Percentiles rank a stretch among this genome's conserved stretches.
These are phyloP conservation scores for Antigone vipio DNA, from an alignment of 2,113 vertebrate species.

Conservation along the genomic window DNA sequence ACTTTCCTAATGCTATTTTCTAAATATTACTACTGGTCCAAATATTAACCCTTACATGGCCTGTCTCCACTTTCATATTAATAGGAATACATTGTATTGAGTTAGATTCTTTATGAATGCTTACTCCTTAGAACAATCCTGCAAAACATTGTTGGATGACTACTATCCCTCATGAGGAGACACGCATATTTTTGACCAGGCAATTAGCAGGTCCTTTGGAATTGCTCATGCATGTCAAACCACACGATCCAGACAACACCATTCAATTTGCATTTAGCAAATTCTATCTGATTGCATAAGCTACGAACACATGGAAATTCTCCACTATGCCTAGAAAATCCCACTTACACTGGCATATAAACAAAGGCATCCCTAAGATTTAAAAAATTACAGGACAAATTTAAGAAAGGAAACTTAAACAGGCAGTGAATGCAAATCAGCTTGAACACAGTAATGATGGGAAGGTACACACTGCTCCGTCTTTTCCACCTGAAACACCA, in stretches of 20 bases:
- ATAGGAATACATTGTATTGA: background rate
- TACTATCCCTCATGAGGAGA: background rate
- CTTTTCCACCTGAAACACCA: background rate
- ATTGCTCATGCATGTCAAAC: background rate
- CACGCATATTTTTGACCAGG: background rate
- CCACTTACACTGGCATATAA: background rate
- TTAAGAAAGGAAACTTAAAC: background rate
- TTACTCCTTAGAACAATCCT: background rate
- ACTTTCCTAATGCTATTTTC: background rate
- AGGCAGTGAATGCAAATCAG: background rate
- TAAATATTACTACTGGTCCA: background rate
- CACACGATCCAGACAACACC: rapidly evolving
- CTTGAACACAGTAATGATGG: background rate
- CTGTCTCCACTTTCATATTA: background rate
- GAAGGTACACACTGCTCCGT: background rate
- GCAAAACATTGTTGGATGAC: background rate
- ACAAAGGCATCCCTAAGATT: background rate
- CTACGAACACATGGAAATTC: background rate
- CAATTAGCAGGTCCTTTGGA: background rate
- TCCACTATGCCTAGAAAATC: background rate
- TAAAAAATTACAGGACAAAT: background rate
- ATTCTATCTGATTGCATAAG: background rate
- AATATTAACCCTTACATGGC: background rate
- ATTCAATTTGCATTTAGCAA: background rate
- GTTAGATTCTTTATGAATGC: background rate